phyloP scores from a whole-genome alignment of 2,113 vertebrate species.

The Amphiprion ocellaris region DNA sequence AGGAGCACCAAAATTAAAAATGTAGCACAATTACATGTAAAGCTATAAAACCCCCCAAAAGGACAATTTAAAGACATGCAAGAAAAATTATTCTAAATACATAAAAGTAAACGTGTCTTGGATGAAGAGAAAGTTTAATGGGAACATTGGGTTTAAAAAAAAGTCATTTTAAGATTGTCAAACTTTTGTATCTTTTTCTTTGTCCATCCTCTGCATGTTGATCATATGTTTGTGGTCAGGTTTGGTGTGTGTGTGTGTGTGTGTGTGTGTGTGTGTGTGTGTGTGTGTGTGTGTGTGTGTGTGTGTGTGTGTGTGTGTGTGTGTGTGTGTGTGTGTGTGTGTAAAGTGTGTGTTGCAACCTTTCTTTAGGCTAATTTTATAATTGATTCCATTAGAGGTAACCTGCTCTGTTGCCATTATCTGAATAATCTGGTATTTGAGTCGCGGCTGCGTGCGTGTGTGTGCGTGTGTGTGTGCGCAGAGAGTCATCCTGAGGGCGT shows the following conservation, averaged over 20 bases:
- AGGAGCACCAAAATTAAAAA: neutral
- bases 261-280: neutral
- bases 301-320: slow-evolving; percentile 23
- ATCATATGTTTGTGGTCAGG: neutral
- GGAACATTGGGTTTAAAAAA: too few species aligned
- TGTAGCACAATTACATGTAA: too few species aligned
- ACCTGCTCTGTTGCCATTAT: slow-evolving; percentile 69
- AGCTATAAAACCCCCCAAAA: neutral
- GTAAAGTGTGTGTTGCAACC: slow-evolving; percentile 18
- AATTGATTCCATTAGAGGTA: slow-evolving; percentile 71
- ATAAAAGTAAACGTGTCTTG: neutral
- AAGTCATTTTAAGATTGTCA: too few species aligned
- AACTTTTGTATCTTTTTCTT: neutral
- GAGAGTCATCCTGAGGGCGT: slow-evolving; percentile 16
- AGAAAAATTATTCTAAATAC: neutral
- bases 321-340: neutral
- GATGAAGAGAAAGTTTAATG: neutral
- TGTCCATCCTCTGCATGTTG: neutral
- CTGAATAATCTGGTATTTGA: slow-evolving; percentile 74
- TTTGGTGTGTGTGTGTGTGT: slow-evolving; percentile 8
- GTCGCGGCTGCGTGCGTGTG: slow-evolving; percentile 9
- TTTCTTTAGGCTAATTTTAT: slow-evolving; percentile 65
- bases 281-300: slow-evolving; percentile 20
- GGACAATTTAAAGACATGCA: neutral
- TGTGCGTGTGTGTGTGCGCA: neutral